Percentiles rank a stretch among this genome's conserved stretches.
Conservation (phyloP, 2,797 vertebrate species). For the Mallotus villosus region DNA sequence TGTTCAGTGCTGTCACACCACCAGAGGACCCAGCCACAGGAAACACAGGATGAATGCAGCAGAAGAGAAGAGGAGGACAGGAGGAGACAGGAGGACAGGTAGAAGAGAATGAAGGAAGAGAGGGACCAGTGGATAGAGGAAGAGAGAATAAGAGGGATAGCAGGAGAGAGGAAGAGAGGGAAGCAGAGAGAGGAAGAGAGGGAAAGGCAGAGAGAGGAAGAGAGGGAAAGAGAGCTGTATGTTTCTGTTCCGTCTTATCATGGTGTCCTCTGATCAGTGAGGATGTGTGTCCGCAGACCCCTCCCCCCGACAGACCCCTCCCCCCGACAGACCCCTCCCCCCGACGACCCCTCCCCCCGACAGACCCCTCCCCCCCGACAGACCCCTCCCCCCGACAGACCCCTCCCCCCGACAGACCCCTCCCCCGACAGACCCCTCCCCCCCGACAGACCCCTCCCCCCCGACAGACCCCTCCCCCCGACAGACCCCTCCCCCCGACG, state of each 20-base stretch:
- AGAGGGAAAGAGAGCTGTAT: conserved; percentile 48
- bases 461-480: conserved; percentile 58
- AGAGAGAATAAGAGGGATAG: conserved; percentile 16
- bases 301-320: conserved; percentile 69
- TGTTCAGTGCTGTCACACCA: conserved; percentile 32
- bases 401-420: conserved; percentile 68
- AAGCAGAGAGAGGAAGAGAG: conserved; percentile 18
- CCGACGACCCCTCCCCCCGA: conserved; percentile 65
- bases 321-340: conserved; percentile 75
- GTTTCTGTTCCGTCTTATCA: conserved; percentile 55
- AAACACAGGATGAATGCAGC: too few relatives aligned
- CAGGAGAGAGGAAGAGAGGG: conserved; percentile 16
- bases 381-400: too few relatives aligned
- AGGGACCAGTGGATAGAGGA: conserved; percentile 12
- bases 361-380: conserved; percentile 75
- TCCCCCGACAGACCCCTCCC: conserved; percentile 64
- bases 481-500: conserved; percentile 75
- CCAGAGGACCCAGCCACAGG: conserved; percentile 18
- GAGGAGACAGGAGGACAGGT: too few relatives aligned
- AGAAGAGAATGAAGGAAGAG: not conserved
- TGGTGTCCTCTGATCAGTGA: conserved; percentile 48
- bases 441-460: conserved; percentile 75
- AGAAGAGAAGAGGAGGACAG: not conserved
- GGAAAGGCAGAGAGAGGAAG: conserved; percentile 48
- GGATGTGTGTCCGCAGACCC: conserved; percentile 56